phyloP scores from a whole-genome alignment of 1,140 invertebrate species.

The Colletes latitarsis region DNA sequence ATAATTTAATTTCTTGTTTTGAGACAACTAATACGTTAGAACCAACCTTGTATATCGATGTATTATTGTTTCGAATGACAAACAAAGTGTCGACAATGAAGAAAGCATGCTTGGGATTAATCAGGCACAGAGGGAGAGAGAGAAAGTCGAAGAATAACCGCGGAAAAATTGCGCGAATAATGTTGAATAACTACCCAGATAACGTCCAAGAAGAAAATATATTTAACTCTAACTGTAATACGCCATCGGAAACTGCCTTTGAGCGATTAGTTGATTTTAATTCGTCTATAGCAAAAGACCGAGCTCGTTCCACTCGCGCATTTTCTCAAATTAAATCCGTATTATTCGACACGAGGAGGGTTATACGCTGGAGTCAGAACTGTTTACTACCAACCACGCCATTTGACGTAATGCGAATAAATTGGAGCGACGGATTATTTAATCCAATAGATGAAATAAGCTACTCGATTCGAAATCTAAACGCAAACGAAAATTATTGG shows the following conservation, averaged over 20 bases:
- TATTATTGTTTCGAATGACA: neutral
- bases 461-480: neutral
- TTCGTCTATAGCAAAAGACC: too few species aligned
- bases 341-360: neutral
- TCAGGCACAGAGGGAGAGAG: conserved; percentile 42
- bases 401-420: neutral
- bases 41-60: too few species aligned
- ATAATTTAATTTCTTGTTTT: too few species aligned
- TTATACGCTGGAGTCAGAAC: neutral
- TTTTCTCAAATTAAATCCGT: neutral
- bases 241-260: neutral
- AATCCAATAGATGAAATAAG: neutral
- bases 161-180: conserved; percentile 1
- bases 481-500: neutral
- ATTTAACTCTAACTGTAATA: neutral
- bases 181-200: neutral
- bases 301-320: neutral
- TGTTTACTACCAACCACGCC: neutral
- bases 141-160: conserved; percentile 38
- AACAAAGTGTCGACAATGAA: conserved; percentile 20
- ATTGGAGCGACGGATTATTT: neutral
- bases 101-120: conserved; percentile 41
- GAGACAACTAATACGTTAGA: too few species aligned
- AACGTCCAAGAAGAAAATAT: neutral
- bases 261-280: too few species aligned